Base-by-base conservation (phyloP, 2,113 vertebrate species). In the Cinclus mexicanus region DNA sequence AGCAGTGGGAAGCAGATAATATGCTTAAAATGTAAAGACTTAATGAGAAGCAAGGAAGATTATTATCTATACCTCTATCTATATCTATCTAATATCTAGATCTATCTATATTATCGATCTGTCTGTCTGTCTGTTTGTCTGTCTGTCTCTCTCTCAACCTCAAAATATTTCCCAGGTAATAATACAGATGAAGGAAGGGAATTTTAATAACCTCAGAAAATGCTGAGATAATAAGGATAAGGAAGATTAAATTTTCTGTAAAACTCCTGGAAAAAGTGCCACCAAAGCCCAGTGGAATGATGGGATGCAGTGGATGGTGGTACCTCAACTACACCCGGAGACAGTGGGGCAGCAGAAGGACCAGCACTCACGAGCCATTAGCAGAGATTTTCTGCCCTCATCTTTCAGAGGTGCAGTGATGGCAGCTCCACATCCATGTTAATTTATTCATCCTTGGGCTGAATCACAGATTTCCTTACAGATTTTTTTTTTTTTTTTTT, bases 161-260 rank as follows among this genome's bases (percentile, higher is more conserved):
- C 18, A 87, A 96, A 97, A 89, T 83, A 95, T 50, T 87, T 96
- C 71, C 59, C 55, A 68, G 70, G 35, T 78, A 87, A 80, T 72
- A 95, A 93, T 46, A 78, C 46, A 91, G 96, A 92, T 56, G 50
- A 89, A 95, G 24, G 57, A 61, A 83, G 49, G 28, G 87, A 95
- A 95, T 97, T 93, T 95, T 94, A 94, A 87, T 55, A 81, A 75
- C 57, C 42, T 82, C 59, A 57, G 44, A 41, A 68, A 56, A 59
- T 22, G 12, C 1, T 65, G 81, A 93, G 83, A 92, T 87, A 50
- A 89, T 69, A 63, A 88, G 93, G 75, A 84, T 78, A 90, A 69
- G 52, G 69, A 84, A 87, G 28, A 70, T 55, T 69, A 77, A 57
- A 87, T 83, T 83, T 91, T 56, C 50, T 81, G 24, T 55, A 63